Base-by-base conservation (phyloP, 2,113 vertebrate genomes). In the Mus spicilegus region DNA sequence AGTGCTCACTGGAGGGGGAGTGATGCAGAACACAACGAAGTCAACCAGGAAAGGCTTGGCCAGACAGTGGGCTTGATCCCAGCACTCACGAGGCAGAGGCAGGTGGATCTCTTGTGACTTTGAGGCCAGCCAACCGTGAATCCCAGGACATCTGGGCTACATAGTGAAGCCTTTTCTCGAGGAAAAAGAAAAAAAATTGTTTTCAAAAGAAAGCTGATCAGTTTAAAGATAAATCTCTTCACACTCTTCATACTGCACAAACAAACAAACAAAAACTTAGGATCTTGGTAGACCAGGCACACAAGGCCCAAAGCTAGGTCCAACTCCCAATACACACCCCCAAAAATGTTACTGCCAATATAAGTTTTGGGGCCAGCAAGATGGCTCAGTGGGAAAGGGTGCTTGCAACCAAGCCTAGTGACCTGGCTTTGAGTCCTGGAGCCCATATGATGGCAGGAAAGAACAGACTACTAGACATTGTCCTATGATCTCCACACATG, bases 1-100 rank as follows among this genome's bases (percentile, higher is more conserved):
- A 97, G 56, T 98, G 89, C 75, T 98, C 98, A 98, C 95, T 98
- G 51, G 96, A 97, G 97, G 94, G 95, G 54, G 30, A 93, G 76
- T 93, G 78, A 98, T 96, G 97, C 77, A 90, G 93, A 95, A 84
- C 63, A 95, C 14, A 91, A 67, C 81, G 56, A 78, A 97, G 96
- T 97, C 89, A 12, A 42, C 92, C 97, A 97, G 95, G 96, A 98
- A 98, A 89, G 4, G 24, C n/a, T 72, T 42, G 20, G n/a, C 72
- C 9, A 5, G n/a, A 22, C 20, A 75, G 9, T 75, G 36, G 36
- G n/a, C 20, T 42, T 42, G 20, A 75, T 75, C 72, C n/a, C 72
- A 75, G n/a, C 39, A 42, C n/a, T 75, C 72, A 24, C 3, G 9
- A 75, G 72, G n/a, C n/a, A 75, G 69, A 72, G 72, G n/a, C 72